Evolutionary conservation across 2,888 invertebrate species (phyloP), one percentile per base, ranked within the genome.

Genomic region (Morpho helenor): DNA sequence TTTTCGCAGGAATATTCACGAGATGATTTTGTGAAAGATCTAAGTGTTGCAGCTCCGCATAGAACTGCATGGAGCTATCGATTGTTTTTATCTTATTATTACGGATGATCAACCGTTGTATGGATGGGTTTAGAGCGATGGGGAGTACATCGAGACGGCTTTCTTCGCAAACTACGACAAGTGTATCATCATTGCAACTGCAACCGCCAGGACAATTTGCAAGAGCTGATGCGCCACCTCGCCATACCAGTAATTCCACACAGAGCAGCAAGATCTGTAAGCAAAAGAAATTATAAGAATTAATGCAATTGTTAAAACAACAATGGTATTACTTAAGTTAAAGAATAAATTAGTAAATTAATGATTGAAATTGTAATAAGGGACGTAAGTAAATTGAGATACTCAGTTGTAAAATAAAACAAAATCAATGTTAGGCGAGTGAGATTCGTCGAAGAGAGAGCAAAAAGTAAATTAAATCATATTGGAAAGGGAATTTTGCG

Each of bases 81-180:
- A 97, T 95, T 10, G 95, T 96, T 80, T 96, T 96, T 73, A 97
- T 96, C 74, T 95, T 94, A 82, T 97, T 97, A 81, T 95, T 96
- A 72, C 95, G 94, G 64, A 97, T 93, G 69, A 96, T 95, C 72
- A 97, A 93, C 56, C 96, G 92, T 77, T 96, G 96, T 65, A 97
- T 96, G 72, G 96, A 95, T 46, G 98, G 98, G 87, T 98, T 98
- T 65, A 98, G 91, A 3, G 97, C 96, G 73, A 97, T 97, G 62
- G 97, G 97, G 63, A 98, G 93, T 56, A 97, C 96, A 86, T 97
- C 97, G 62, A 98, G 92, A 68, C 95, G 95, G 75, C 96, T 96
- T 76, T 94, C 95, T 70, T 96, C 94, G 85, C 97, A 98, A 68
- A 94, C 94, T 52, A 97, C 97, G 59, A 96, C 95, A 67, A 96